Percentiles rank a stretch among this genome's conserved stretches.
phyloP scores from a whole-genome alignment of 1,140 invertebrate species.

The Gonioctena quinquepunctata region DNA sequence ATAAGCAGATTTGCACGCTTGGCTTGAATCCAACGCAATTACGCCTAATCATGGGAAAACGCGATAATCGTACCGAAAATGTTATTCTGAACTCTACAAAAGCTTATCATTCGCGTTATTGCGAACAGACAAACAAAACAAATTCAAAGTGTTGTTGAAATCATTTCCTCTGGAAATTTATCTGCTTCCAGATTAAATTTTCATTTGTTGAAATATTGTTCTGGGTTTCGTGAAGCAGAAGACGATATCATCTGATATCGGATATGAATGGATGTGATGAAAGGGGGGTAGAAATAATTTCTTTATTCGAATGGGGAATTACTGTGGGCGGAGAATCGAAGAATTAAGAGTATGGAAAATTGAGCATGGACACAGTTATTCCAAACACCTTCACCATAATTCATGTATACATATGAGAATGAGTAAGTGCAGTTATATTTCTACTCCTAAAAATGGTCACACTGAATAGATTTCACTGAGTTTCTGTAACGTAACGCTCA shows the following conservation, averaged over 20 bases:
- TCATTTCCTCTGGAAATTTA: neutral
- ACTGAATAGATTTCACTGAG: too few relatives aligned
- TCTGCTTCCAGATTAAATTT: neutral
- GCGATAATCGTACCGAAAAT: conserved; percentile 34
- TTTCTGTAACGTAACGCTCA: too few relatives aligned
- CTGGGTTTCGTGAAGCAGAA: neutral
- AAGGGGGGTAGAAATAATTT: too few relatives aligned
- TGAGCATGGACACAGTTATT: too few relatives aligned
- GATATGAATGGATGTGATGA: too few relatives aligned
- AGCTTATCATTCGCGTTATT: conserved; percentile 15
- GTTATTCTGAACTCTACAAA: conserved; percentile 19
- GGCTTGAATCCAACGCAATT: conserved; percentile 30
- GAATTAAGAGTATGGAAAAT: too few relatives aligned
- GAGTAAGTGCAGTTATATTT: too few relatives aligned
- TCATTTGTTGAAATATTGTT: neutral
- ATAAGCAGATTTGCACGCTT: conserved; percentile 33
- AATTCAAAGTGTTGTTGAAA: neutral
- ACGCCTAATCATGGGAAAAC: conserved; percentile 35
- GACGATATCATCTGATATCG: neutral
- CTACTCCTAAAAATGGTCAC: too few relatives aligned
- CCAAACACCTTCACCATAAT: too few relatives aligned
- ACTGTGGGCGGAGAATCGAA: too few relatives aligned
- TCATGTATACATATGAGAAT: too few relatives aligned
- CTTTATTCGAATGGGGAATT: too few relatives aligned
- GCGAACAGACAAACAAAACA: neutral